Evolutionary conservation across 2,113 vertebrate genomes (phyloP).

Genomic region (Athene cunicularia): DNA sequence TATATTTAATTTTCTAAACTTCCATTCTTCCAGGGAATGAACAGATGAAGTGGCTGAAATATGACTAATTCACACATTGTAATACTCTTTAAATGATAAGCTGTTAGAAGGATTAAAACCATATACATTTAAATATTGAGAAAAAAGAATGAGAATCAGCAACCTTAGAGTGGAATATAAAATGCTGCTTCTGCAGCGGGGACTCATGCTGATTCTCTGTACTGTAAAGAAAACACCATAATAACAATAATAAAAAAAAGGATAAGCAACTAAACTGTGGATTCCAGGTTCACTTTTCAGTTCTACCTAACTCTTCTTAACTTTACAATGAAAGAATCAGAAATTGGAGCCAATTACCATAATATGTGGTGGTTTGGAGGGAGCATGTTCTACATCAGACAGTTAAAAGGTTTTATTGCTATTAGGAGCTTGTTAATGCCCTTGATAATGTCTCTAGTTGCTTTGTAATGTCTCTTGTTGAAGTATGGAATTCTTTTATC

Average conservation of each 20-base stretch:
- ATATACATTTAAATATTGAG: neutral
- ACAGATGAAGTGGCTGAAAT: neutral
- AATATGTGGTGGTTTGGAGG: conserved; percentile 82
- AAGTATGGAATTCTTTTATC: conserved; percentile 88
- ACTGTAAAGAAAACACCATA: neutral
- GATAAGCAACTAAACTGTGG: conserved; percentile 22
- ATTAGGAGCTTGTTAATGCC: conserved; percentile 85
- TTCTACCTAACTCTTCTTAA: conserved; percentile 73
- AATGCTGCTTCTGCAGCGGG: neutral
- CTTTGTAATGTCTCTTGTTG: conserved; percentile 86
- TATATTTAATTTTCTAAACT: neutral
- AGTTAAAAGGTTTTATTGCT: conserved; percentile 88
- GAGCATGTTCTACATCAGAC: conserved; percentile 82
- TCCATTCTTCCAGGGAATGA: neutral
- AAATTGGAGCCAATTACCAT: conserved; percentile 83
- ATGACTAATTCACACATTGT: neutral
- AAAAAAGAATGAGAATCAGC: conserved; percentile 20
- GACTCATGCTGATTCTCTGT: neutral
- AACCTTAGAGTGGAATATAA: neutral
- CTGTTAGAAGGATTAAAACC: neutral
- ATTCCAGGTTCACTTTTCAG: conserved; percentile 66
- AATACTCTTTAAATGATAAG: conserved; percentile 1
- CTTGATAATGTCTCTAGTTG: conserved; percentile 85
- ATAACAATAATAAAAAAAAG: neutral
- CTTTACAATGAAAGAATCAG: conserved; percentile 76